Conservation (phyloP, 2,888 invertebrate species). For the Chymomyza caudatula region DNA sequence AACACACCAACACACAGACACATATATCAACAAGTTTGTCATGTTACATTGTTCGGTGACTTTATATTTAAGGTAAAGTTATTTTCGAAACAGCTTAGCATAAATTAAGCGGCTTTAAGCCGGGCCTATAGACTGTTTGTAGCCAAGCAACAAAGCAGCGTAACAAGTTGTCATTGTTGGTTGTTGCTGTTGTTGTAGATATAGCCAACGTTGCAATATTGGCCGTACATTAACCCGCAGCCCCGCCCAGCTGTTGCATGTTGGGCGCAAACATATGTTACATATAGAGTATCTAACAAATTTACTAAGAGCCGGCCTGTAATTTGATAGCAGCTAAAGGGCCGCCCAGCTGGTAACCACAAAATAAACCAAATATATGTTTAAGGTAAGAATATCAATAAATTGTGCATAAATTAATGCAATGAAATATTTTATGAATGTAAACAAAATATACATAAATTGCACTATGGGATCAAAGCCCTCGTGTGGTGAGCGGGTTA, state of each 20-base stretch:
- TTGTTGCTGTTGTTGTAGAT: not conserved
- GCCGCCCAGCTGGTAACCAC: not conserved
- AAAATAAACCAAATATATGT: not conserved
- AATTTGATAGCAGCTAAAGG: slow-evolving; percentile 33
- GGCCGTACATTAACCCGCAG: slow-evolving; percentile 9
- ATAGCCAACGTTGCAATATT: not conserved
- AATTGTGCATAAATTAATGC: not conserved
- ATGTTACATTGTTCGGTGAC: slow-evolving; percentile 24
- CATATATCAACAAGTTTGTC: slow-evolving; percentile 32
- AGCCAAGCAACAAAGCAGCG: slow-evolving; percentile 10
- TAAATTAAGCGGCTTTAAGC: slow-evolving; percentile 38
- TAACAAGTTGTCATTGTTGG: not conserved
- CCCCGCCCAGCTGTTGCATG: slow-evolving; percentile 35
- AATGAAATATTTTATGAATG: not conserved
- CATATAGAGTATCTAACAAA: slow-evolving; percentile 32
- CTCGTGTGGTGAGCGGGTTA: too few relatives aligned
- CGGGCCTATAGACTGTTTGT: slow-evolving; percentile 17
- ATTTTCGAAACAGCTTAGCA: slow-evolving; percentile 51
- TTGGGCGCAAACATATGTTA: slow-evolving; percentile 14
- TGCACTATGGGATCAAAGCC: not conserved
- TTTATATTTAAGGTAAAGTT: slow-evolving; percentile 44
- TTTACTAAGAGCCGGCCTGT: slow-evolving; percentile 6
- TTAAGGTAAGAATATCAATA: not conserved
- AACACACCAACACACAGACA: slow-evolving; percentile 13
- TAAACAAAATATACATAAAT: not conserved